Percentiles rank a stretch among this genome's conserved stretches.
phyloP scores from a whole-genome alignment of 2,797 vertebrate genomes.

The Triplophysa bombifrons region DNA sequence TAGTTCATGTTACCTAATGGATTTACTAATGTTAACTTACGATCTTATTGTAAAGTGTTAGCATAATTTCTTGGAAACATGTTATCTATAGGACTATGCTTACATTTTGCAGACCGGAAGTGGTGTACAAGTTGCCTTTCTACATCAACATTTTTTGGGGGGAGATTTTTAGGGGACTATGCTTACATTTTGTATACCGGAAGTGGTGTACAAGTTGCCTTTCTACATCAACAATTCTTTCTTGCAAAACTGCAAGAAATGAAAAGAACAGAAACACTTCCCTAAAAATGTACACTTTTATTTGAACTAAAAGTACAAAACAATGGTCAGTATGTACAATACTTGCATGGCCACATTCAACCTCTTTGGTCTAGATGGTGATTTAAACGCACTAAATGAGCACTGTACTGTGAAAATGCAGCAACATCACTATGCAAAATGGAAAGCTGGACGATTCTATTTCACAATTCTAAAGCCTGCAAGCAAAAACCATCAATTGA shows the following conservation, averaged over 20 bases:
- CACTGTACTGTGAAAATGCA: constrained; percentile 45
- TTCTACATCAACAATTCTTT: too few relatives aligned
- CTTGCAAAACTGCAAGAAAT: background rate
- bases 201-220: too few relatives aligned
- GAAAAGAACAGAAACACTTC: background rate
- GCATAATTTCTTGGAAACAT: too few relatives aligned
- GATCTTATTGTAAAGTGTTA: too few relatives aligned
- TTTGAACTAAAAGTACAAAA: constrained; percentile 84
- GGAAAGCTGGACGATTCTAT: constrained; percentile 50
- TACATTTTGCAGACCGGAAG: too few relatives aligned
- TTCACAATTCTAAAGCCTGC: constrained; percentile 59
- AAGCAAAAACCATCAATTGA: constrained; percentile 65
- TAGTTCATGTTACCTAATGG: too few relatives aligned
- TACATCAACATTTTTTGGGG: too few relatives aligned
- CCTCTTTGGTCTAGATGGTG: constrained; percentile 81
- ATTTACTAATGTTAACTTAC: background rate
- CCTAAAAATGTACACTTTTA: constrained; percentile 72
- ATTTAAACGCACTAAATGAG: constrained; percentile 65
- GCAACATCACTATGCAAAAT: constrained; percentile 61
- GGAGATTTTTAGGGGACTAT: too few relatives aligned
- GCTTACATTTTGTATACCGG: too few relatives aligned
- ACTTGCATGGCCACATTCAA: constrained; percentile 77
- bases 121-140: too few relatives aligned
- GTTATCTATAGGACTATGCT: too few relatives aligned
- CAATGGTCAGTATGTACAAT: constrained; percentile 81